These are phyloP conservation scores for Varanus komodoensis DNA, from an alignment of 2,113 vertebrate genomes.

Conservation along the genomic window DNA sequence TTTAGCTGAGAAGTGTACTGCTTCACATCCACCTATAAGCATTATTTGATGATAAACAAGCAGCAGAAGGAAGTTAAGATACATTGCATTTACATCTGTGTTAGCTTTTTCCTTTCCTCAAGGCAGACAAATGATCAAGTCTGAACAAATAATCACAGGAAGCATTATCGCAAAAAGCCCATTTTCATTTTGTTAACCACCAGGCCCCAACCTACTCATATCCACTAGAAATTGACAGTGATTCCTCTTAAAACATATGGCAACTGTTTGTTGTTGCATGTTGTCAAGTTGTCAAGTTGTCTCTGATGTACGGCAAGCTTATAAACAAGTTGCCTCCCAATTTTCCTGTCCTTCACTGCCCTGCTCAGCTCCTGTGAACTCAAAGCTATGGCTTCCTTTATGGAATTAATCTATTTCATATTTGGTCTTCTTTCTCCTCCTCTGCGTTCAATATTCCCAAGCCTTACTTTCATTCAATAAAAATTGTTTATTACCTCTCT, in stretches of 20 bases:
- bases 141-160: neutral
- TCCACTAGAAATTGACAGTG: neutral
- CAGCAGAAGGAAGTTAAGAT: neutral
- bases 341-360: too few species aligned
- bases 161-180: neutral
- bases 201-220: neutral
- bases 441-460: too few species aligned
- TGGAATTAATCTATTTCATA: too few species aligned
- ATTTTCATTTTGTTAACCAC: neutral
- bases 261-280: too few species aligned
- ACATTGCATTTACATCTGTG: neutral
- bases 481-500: neutral
- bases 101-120: neutral
- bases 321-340: too few species aligned
- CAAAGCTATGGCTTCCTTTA: too few species aligned
- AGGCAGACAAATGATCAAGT: neutral
- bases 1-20: conserved; percentile 22
- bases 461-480: neutral
- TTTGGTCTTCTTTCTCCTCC: too few species aligned
- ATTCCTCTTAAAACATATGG: conserved; percentile 2
- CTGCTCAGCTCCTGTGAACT: too few species aligned
- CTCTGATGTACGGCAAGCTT: too few species aligned
- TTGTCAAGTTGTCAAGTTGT: too few species aligned
- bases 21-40: conserved; percentile 33
- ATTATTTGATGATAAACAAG: conserved; percentile 35